A percentile compares a stretch with the other conserved stretches of the same genome.
Conservation (phyloP, 2,797 vertebrate genomes). For the Xerus rutilus region DNA sequence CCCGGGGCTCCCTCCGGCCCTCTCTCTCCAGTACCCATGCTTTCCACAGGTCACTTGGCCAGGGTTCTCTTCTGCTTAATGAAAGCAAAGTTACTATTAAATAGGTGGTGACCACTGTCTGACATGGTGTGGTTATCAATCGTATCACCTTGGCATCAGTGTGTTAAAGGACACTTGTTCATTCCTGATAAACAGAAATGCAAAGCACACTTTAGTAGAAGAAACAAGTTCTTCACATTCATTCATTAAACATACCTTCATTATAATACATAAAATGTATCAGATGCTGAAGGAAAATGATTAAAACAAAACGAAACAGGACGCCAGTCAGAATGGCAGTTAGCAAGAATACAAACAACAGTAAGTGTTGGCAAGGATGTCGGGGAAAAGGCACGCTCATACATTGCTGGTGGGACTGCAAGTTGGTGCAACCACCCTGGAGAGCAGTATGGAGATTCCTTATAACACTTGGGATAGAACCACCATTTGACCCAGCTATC, state of each 20-base stretch:
- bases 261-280: background rate
- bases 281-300: background rate
- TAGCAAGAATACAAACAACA: too few relatives aligned
- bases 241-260: background rate
- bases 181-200: background rate
- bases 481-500: too few relatives aligned
- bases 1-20: background rate
- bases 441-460: too few relatives aligned
- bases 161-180: background rate
- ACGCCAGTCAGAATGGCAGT: too few relatives aligned
- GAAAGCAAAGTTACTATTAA: background rate
- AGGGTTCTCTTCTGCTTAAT: background rate
- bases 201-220: background rate
- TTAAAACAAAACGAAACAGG: background rate
- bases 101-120: background rate
- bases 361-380: too few relatives aligned
- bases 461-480: too few relatives aligned
- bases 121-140: background rate
- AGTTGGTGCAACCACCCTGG: too few relatives aligned
- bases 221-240: background rate
- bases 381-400: too few relatives aligned
- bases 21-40: accelerated
- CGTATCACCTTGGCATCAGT: slow-evolving; percentile 1
- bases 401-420: too few relatives aligned
- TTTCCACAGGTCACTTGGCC: background rate